Evolutionary conservation across 2,888 invertebrate genomes (phyloP), one percentile per base, ranked within the genome.

Genomic region (Temnothorax unifasciatus): DNA sequence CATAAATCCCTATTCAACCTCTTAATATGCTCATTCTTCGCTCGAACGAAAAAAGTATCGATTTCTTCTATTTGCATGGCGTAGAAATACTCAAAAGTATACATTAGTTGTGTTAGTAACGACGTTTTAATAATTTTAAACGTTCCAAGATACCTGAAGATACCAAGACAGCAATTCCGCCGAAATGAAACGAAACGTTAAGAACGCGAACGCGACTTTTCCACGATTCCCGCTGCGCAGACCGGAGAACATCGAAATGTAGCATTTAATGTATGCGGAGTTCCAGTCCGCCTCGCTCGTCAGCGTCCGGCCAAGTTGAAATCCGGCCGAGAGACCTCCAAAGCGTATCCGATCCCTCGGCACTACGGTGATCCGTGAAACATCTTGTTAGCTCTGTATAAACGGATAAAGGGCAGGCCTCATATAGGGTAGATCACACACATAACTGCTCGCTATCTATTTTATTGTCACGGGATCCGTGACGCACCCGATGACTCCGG

Each of bases 301-400:
- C 92, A 90, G 90, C 88, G 88, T 85, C 77, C 71, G 41, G 86
- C 88, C 87, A 90, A 89, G 88, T 88, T 90, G 90, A 93, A 93
- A 93, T 90, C 90, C 88, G 87, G 88, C 90, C 89, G 90, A 86
- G 93, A 85, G 85, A 93, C 92, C 93, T 93, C 93, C 91, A 88
- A 90, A 93, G 93, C 91, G 91, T 92, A 91, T 92, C 91, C 89
- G 92, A 94, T 93, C 92, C 88, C 91, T 91, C 87, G 92, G 89
- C 92, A 91, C 92, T 91, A 92, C 88, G 92, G 87, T 92, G 93
- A 94, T 93, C 92, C 93, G 93, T 93, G 93, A 94, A 93, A 94
- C 92, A 93, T 93, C 94, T 93, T 93, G 93, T 94, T 94, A 94
- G 92, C 92, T 92, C 90, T 85, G 87, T 89, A 88, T 87, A 91